phyloP scores from a whole-genome alignment of 2,888 invertebrate species.

The Drosophila percnosoma region DNA sequence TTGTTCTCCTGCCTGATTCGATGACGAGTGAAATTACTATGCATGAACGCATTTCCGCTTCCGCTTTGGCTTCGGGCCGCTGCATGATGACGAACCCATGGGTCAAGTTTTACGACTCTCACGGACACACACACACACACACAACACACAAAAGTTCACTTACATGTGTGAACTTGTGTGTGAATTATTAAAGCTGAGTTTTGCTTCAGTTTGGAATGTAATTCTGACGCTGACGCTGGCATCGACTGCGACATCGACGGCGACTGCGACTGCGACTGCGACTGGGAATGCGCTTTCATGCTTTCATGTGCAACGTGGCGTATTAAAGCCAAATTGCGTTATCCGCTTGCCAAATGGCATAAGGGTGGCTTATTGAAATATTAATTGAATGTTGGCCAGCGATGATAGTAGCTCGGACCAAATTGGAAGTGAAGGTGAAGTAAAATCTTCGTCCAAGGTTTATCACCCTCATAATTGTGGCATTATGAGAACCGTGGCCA shows the following conservation, averaged over 20 bases:
- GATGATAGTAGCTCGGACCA: conserved; percentile 40
- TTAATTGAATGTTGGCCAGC: conserved; percentile 76
- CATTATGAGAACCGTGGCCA: conserved; percentile 62
- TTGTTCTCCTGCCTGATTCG: conserved; percentile 20
- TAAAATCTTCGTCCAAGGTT: conserved; percentile 52
- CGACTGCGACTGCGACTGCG: conserved; percentile 9
- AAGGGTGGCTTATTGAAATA: conserved; percentile 80
- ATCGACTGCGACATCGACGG: neutral
- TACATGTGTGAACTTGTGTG: conserved; percentile 8
- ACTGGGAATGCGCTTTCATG: conserved; percentile 33
- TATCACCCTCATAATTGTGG: conserved; percentile 73
- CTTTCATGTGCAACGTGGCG: conserved; percentile 62
- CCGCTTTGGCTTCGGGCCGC: conserved; percentile 42
- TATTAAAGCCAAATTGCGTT: conserved; percentile 75
- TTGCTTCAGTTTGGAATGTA: conserved; percentile 15
- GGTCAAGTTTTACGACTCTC: conserved; percentile 34
- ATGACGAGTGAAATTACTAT: conserved; percentile 52
- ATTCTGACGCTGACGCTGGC: neutral
- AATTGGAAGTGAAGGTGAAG: conserved; percentile 6
- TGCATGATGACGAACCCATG: conserved; percentile 24
- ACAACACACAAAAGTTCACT: conserved; percentile 3
- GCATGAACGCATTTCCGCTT: conserved; percentile 75
- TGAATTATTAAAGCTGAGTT: conserved; percentile 69
- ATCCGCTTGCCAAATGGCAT: conserved; percentile 69
- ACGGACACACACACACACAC: conserved; percentile 3